Base-by-base conservation (phyloP, 2,797 vertebrate species). In the Eulemur albifrons region DNA sequence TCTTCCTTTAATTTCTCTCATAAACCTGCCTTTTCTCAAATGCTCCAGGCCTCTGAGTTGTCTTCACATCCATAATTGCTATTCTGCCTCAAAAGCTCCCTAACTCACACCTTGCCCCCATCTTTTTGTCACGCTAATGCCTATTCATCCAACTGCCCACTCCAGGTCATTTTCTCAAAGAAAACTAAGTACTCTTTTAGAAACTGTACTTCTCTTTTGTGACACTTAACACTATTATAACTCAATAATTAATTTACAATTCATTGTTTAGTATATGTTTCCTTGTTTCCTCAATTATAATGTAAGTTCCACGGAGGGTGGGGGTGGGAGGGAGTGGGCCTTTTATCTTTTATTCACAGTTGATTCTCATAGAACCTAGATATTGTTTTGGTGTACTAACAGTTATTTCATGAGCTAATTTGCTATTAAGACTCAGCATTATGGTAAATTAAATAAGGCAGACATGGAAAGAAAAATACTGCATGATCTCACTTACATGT, bases 201-300 rank as follows among this genome's bases (percentile, higher is more conserved):
- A 96, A 92, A 75, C 38, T 77, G 61, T 43, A 57, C 27, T 87
- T 90, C 32, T 65, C 20, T 14, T 85, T 95, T n/a, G 32, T 87
- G 25, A 79, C 25, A 67, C 20, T 75, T 43, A 88, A 15, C 30
- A 72, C 11, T 77, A 67, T 57, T 27, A 7, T 38, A 91, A 81
- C 23, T 88, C 54, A 79, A 73, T 80, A 45, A 32, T 76, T 87
- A 94, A 88, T 5, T 70, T 50, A 70, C 4, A 40, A n/a, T n/a
- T 93, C 1, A 50, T 90, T 63, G 23, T 52, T 65, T 61, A 86
- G n/a, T 32, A 14, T 27, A 32, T 63, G 17, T n/a, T 83, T 85
- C 6, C 27, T 27, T 69, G 17, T 38, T 86, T 85, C 6, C 27
- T 27, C 8, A 67, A 83, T 21, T 85, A 59, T 61, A 84, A 93